A percentile compares a stretch with the other conserved stretches of the same genome.
These are phyloP conservation scores for Ceratosolen fusciceps DNA, from an alignment of 1,140 invertebrate species.

Conservation along the genomic window DNA sequence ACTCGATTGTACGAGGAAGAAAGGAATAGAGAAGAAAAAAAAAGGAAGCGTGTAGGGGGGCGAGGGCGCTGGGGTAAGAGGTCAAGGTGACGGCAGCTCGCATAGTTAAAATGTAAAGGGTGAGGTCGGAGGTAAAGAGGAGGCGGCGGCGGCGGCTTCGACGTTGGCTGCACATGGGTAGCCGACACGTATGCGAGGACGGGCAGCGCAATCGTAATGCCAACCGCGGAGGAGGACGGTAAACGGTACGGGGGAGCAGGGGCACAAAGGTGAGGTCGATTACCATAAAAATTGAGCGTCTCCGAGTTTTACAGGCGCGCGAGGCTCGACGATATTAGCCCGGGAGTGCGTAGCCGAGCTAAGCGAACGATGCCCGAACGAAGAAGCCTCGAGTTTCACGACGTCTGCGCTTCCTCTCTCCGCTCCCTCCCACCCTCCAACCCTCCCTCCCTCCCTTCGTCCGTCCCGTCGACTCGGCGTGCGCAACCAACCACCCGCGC, in stretches of 20 bases:
- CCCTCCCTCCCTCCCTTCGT: neutral
- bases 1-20: too few species aligned
- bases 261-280: neutral
- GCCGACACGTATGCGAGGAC: neutral
- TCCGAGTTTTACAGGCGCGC: neutral
- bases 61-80: too few species aligned
- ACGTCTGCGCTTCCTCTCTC: neutral
- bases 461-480: too few species aligned
- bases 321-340: slow-evolving; percentile 9
- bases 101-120: too few species aligned
- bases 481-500: too few species aligned
- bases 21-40: too few species aligned
- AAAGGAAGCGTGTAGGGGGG: too few species aligned
- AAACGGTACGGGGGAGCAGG: neutral
- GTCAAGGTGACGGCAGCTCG: too few species aligned
- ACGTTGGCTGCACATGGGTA: neutral
- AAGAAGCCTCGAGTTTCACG: slow-evolving; percentile 10
- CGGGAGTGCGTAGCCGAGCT: neutral
- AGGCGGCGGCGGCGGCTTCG: too few species aligned
- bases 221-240: neutral
- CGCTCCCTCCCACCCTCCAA: neutral
- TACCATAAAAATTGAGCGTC: slow-evolving; percentile 34
- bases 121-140: too few species aligned
- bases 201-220: neutral
- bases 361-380: neutral